Base-by-base conservation (phyloP, 2,113 vertebrate species). In the Gallinago undulata region DNA sequence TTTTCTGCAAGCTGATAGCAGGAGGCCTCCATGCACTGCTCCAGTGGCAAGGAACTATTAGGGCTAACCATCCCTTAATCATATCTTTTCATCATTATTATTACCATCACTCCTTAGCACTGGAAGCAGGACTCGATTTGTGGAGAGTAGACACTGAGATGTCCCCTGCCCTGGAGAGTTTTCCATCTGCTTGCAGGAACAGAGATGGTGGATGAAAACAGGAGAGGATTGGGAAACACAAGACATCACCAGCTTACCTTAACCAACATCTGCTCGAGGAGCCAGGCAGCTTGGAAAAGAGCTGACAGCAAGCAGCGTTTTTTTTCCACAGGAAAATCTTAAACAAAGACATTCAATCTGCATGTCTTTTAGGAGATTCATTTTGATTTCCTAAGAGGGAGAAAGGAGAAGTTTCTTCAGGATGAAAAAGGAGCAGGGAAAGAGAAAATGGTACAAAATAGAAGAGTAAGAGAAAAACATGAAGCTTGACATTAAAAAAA, bases 381-480 rank as follows among this genome's bases (percentile, higher is more conserved):
- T 72, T 91, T 64, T 91, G 7, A 37, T 81, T 68, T 75, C 12
- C 41, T 60, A 28, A 79, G 15, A 84, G 31, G 19, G 5, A 80
- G 16, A 60, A 74, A 57, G n/a, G 50, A 78, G 31, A 79, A 11
- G 1, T 47, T 95, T 66, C 39, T 18, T 84, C 4, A 10, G 25
- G 3, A 31, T 22, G 25, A 66, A 59, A 85, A 73, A 15, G 7
- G 4, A 7, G 7, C 2, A 6, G 5, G 10, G 23, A 43, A 80
- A 51, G 30, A 57, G 3, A 67, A 84, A 70, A 33, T 70, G 12
- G 8, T 64, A 21, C 35, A 35, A 78, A 68, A 60, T 14, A 12
- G 43, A 86, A 80, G 5, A 2, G 0, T 1, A 5, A 63, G 27
- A 45, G 39, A 66, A 75, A 78, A 87, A 19, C 0, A 1, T 8